Conservation (phyloP, 1,140 invertebrate genomes). For the Drosophila tsacasi region DNA sequence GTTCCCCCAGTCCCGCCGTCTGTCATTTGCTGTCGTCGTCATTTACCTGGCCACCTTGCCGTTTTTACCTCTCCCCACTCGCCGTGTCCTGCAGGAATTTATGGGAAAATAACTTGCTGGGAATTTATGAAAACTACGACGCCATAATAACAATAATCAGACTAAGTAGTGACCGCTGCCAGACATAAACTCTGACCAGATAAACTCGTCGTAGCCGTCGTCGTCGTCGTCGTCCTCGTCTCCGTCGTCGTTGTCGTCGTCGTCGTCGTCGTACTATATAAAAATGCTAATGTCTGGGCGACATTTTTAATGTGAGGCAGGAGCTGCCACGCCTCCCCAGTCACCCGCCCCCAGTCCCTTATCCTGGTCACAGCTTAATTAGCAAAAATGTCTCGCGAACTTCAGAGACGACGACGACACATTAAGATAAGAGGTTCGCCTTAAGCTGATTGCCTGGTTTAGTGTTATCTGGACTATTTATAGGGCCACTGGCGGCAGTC, state of each 20-base stretch:
- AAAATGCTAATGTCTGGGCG: constrained; percentile 66
- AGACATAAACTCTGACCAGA: constrained; percentile 79
- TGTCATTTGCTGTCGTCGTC: constrained; percentile 44
- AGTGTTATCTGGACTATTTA: constrained; percentile 58
- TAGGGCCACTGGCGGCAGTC: constrained; percentile 41
- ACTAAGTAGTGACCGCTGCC: constrained; percentile 83
- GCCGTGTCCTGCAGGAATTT: constrained; percentile 58
- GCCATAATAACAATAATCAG: constrained; percentile 84
- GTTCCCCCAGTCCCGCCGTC: constrained; percentile 2
- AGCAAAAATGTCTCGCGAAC: constrained; percentile 74
- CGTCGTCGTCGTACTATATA: constrained; percentile 22
- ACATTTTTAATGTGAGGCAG: constrained; percentile 66
- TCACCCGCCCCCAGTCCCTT: constrained; percentile 7
- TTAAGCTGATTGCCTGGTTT: constrained; percentile 58
- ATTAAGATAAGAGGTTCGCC: constrained; percentile 68
- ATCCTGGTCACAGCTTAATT: constrained; percentile 72
- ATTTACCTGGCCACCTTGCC: constrained; percentile 25
- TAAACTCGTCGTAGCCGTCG: constrained; percentile 54
- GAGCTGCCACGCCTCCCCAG: neutral
- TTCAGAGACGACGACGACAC: constrained; percentile 59
- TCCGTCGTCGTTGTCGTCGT: neutral
- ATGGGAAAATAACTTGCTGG: constrained; percentile 82
- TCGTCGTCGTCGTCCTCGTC: neutral
- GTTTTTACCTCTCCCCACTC: neutral
- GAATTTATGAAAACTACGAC: constrained; percentile 83